Conservation (phyloP, 2,113 vertebrate species). For the Menura novaehollandiae region DNA sequence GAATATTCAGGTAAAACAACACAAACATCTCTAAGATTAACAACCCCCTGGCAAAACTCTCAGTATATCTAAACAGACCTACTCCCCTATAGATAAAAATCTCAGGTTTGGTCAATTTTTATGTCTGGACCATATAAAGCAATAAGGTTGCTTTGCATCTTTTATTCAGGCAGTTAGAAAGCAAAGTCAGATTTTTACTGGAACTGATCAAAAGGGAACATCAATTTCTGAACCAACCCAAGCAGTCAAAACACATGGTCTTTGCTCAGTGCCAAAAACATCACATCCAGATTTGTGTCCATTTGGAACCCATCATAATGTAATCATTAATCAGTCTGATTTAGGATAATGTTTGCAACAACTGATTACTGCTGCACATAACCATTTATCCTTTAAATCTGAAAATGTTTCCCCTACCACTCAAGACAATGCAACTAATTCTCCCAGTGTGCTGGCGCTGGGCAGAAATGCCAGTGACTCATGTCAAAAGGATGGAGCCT, state of each 20-base stretch:
- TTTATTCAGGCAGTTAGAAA: background rate
- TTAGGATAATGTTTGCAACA: constrained; percentile 2
- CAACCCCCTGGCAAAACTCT: background rate
- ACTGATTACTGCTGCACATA: constrained; percentile 4
- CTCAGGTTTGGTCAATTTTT: background rate
- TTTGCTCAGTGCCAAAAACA: background rate
- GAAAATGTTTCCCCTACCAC: background rate
- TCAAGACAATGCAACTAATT: constrained; percentile 42
- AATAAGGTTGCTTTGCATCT: background rate
- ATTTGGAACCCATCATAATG: background rate
- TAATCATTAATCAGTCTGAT: constrained; percentile 41
- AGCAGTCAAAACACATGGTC: background rate
- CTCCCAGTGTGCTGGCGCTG: background rate
- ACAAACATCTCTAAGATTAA: background rate
- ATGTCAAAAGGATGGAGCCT: background rate
- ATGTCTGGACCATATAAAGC: background rate
- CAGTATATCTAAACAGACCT: background rate
- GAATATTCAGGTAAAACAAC: background rate
- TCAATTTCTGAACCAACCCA: background rate
- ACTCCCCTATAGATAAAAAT: background rate
- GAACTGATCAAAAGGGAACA: background rate
- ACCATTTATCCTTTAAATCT: constrained; percentile 19
- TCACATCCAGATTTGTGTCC: background rate
- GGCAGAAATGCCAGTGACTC: constrained; percentile 11
- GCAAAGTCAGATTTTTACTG: background rate